These are phyloP conservation scores for Ophion ventricosus DNA, from an alignment of 2,888 invertebrate species.

Conservation along the genomic window DNA sequence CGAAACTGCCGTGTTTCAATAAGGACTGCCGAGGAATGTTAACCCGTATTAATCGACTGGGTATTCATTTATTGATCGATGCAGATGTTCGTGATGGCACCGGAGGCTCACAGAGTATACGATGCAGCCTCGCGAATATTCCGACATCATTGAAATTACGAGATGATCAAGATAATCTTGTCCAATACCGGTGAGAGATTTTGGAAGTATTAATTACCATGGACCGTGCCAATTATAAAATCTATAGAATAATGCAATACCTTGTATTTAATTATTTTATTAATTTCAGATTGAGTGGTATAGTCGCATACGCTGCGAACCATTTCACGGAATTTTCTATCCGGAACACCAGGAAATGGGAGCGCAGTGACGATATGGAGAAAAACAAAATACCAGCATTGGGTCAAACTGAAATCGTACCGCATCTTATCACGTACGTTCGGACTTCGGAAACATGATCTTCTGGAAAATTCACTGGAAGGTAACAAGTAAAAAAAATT, in stretches of 20 bases:
- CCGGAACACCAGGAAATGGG: not conserved
- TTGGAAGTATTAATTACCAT: not conserved
- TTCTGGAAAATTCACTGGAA: no score
- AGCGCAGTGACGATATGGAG: not conserved
- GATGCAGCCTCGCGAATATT: not conserved
- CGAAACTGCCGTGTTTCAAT: not conserved
- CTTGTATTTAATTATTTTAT: not conserved
- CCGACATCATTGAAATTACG: not conserved
- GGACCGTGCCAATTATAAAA: slow-evolving; percentile 12
- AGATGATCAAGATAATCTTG: not conserved
- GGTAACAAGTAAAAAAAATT: no score
- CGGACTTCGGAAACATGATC: not conserved
- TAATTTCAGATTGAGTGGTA: not conserved
- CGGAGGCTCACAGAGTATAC: not conserved
- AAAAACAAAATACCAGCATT: not conserved
- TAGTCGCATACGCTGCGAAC: not conserved
- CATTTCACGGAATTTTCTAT: not conserved
- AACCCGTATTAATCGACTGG: slow-evolving; percentile 8
- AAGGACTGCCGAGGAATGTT: not conserved
- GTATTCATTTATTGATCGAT: slow-evolving; percentile 10
- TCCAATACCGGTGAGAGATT: slow-evolving; percentile 18
- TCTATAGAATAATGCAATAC: slow-evolving; percentile 2
- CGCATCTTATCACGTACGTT: not conserved
- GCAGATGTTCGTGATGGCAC: not conserved
- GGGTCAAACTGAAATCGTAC: not conserved